Conservation (phyloP, 2,113 vertebrate genomes). For the Cyphotilapia sp. region DNA sequence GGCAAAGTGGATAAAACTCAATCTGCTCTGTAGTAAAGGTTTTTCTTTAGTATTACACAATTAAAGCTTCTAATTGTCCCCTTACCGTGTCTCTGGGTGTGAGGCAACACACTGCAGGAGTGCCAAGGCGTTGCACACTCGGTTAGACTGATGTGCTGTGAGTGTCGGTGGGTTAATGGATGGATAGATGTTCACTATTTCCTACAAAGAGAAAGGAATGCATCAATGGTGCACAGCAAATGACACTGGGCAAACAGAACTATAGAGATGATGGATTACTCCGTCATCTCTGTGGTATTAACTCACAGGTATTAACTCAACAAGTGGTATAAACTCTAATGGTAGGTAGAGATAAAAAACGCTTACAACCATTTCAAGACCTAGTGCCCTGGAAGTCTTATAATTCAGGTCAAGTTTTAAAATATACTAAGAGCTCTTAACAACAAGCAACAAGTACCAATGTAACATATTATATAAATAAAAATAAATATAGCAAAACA, state of each 20-base stretch:
- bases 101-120: conserved; percentile 95
- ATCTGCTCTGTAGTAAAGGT: neutral
- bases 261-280: neutral
- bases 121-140: conserved; percentile 95
- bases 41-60: neutral
- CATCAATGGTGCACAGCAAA: neutral
- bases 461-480: neutral
- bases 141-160: conserved; percentile 96
- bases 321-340: neutral
- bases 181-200: conserved; percentile 99
- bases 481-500: neutral
- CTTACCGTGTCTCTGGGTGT: conserved; percentile 91
- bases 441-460: neutral
- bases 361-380: neutral
- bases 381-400: neutral
- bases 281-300: neutral
- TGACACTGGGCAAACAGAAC: neutral
- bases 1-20: neutral
- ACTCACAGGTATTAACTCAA: neutral
- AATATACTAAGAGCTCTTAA: neutral
- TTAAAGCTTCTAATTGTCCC: neutral
- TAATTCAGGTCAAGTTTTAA: neutral
- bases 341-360: neutral
- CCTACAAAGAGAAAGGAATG: conserved; percentile 60
- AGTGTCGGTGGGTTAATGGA: conserved; percentile 98